Evolutionary conservation across 2,888 invertebrate genomes (phyloP).

Genomic region (Netelia inedita): DNA sequence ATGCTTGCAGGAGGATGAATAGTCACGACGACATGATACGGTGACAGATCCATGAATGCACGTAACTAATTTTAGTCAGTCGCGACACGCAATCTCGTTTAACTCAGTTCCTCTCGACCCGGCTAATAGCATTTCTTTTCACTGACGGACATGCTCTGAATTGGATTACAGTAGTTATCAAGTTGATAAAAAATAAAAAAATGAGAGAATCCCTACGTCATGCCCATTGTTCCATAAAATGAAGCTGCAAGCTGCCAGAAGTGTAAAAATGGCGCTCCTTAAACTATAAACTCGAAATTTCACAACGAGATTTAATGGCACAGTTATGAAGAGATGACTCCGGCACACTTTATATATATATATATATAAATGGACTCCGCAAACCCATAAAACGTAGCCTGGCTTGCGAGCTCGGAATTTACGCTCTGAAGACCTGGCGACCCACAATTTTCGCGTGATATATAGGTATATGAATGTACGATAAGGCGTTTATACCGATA

Average conservation of each 20-base stretch:
- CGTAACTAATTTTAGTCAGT: slow-evolving; percentile 56
- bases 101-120: neutral
- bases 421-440: slow-evolving; percentile 50
- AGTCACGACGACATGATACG: neutral
- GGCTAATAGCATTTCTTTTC: neutral
- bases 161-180: neutral
- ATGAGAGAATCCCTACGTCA: too few relatives aligned
- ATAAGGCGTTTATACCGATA: slow-evolving; percentile 7
- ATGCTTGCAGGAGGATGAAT: slow-evolving; percentile 16
- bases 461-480: neutral
- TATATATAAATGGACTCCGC: neutral
- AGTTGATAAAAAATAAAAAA: too few relatives aligned
- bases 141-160: neutral
- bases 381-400: slow-evolving; percentile 39
- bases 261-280: neutral
- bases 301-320: slow-evolving; percentile 6
- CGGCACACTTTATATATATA: neutral
- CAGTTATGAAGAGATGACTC: slow-evolving; percentile 18
- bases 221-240: too few relatives aligned
- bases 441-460: slow-evolving; percentile 45
- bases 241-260: neutral
- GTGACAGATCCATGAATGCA: slow-evolving; percentile 50
- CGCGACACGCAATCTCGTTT: neutral
- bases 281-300: slow-evolving; percentile 29
- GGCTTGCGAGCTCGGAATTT: slow-evolving; percentile 49